Evolutionary conservation across 2,113 vertebrate genomes (phyloP), one percentile per base, ranked within the genome.

Genomic region (Crotalus tigris): DNA sequence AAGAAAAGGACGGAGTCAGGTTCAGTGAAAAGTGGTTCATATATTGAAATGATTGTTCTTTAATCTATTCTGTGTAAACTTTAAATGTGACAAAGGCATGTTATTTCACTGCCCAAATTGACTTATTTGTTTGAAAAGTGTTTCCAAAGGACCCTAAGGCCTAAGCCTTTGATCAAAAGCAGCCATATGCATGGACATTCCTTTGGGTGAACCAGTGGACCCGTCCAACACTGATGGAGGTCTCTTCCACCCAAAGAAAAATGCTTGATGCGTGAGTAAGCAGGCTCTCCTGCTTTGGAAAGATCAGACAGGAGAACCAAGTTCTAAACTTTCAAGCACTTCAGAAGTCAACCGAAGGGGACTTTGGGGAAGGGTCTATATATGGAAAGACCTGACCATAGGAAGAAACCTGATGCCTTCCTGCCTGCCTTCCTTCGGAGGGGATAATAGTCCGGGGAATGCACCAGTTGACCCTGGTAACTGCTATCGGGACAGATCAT

Each of bases 131-230:
- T 49, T 49, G 11, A 21, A 89, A 99, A 99, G 99, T 88, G 98
- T 99, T 49, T 99, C 99, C 86, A 98, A 97, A 59, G 26, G 58
- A 26, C 58, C 58, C 23, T 24, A 46, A 46, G 44, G 44, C 44
- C 46, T 46, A 59, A 59, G 3, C 58, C 7, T 24, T 59, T 59
- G 58, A 26, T 9, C 58, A 59, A 59, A 59, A 23, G 58, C 23
- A 59, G 58, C 58, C 58, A 59, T 26, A 9, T 26, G 3, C 59
- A 61, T 61, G 59, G 59, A 61, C 12, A 12, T 54, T 54, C 54
- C 10, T 54, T 54, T 54, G 54, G 54, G 54, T 13, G 26, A 61
- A 29, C 59, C 59, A 61, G 23, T 61, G 59, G 9, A 1, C 6
- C 21, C 21, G 57, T 58, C 57, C 57, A 58, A 58, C 57, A 23